Base-by-base conservation (phyloP, 2,888 invertebrate genomes). In the Sphecodes monilicornis region DNA sequence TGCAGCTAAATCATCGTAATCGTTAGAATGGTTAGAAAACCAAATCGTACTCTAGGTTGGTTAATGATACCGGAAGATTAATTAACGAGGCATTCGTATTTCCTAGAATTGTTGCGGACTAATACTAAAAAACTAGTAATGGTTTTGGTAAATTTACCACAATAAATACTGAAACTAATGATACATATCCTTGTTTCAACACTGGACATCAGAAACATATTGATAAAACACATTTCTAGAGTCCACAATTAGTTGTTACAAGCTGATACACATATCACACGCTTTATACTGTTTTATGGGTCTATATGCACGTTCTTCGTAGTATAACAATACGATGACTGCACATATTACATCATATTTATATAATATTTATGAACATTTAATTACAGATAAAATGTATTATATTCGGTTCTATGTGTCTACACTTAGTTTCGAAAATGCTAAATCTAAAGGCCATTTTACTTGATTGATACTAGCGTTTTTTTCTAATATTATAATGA, bases 401-500 rank as follows among this genome's bases (percentile, higher is more conserved):
- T 82, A 78, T 73, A 78, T 79, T 86, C 83, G 74, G 80, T 82
- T 85, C 74, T 82, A 76, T 80, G 69, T 86, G 78, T 68, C 85
- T 85, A 73, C 66, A 84, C 86, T 66, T 77, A 68, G 64, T 84
- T 73, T 81, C 86, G 64, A 77, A 78, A 88, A 82, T 46, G 26
- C 88, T 88, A 86, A 79, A 73, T 88, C 88, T 88, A 88, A 88
- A 88, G 86, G 86, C 86, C 88, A 81, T 83, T 85, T 85, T 73
- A 88, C 83, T 82, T 84, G 71, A 50, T 82, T 75, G 71, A 66
- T 78, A 70, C 84, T 87, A 90, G 87, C 86, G 82, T 88, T 54
- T 10, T n/a, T 54, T 86, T 86, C 85, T 91, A 91, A 89, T 87
- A 91, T 89, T 88, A 88, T 89, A 91, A 89, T 88, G 89, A 91